Conservation (phyloP, 2,797 vertebrate genomes). For the Rhynchotus rufescens region DNA sequence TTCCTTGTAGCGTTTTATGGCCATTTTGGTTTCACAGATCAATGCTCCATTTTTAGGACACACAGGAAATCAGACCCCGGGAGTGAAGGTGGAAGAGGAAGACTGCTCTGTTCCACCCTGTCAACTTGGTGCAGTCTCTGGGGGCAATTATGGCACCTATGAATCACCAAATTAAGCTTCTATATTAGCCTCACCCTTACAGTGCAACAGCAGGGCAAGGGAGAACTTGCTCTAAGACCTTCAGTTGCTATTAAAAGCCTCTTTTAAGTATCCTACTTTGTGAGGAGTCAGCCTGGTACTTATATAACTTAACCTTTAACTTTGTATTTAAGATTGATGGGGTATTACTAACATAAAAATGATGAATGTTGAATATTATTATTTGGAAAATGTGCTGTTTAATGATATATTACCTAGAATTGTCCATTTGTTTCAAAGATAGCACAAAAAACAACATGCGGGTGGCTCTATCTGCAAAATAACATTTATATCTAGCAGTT, state of each 20-base stretch:
- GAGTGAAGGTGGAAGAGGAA: background rate
- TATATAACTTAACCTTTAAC: background rate
- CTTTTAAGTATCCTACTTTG: background rate
- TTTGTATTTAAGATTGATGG: conserved; percentile 7
- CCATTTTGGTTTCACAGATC: background rate
- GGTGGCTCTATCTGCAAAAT: background rate
- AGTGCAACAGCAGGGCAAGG: background rate
- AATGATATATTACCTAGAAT: conserved; percentile 11
- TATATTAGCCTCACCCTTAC: background rate
- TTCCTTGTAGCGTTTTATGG: background rate
- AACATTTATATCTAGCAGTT: conserved; percentile 35
- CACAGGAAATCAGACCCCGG: background rate
- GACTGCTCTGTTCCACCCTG: background rate
- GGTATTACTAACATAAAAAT: conserved; percentile 38
- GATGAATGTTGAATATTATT: background rate
- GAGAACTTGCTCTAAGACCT: background rate
- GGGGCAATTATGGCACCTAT: background rate
- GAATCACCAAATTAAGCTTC: background rate
- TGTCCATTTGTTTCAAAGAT: background rate
- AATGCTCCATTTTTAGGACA: background rate
- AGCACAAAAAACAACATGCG: background rate
- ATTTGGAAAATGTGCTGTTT: background rate
- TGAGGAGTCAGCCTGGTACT: background rate
- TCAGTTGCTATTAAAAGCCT: background rate
- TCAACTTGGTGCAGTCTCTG: background rate